Evolutionary conservation across 2,797 vertebrate species (phyloP).

Genomic region (Aulostomus chinensis): DNA sequence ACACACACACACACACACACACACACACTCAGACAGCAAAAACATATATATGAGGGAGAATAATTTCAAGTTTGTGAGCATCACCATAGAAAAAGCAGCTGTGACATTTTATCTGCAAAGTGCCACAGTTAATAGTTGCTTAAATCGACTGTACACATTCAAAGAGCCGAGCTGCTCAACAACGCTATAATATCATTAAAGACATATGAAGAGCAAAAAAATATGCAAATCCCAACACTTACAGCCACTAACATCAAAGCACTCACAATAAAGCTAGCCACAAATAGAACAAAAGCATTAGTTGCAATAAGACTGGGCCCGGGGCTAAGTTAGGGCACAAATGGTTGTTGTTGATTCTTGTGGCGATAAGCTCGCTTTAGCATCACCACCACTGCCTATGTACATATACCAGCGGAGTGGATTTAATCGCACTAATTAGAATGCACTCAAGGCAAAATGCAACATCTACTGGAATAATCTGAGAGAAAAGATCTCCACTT

Average conservation of each 20-base stretch:
- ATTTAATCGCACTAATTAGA: constrained; percentile 89
- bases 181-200: constrained; percentile 73
- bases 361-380: constrained; percentile 86
- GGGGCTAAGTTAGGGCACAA: constrained; percentile 78
- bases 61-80: constrained; percentile 28
- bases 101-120: constrained; percentile 16
- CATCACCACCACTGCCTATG: constrained; percentile 79
- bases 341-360: constrained; percentile 85
- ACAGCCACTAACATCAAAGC: constrained; percentile 81
- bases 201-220: constrained; percentile 63
- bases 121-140: constrained; percentile 25
- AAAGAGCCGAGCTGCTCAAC: constrained; percentile 56
- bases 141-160: constrained; percentile 47
- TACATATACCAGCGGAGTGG: constrained; percentile 83
- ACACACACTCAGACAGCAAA: constrained; percentile 7
- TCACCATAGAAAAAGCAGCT: constrained; percentile 16
- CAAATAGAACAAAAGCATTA: constrained; percentile 86
- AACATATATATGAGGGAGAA: constrained; percentile 9
- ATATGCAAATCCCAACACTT: constrained; percentile 81
- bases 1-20: constrained; percentile 11
- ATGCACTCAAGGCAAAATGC: constrained; percentile 83
- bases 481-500: constrained; percentile 82
- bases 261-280: constrained; percentile 75
- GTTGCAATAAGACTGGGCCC: constrained; percentile 82
- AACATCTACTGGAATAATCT: constrained; percentile 84